Base-by-base conservation (phyloP, 1,140 invertebrate genomes). In the Brachionus angularis region DNA sequence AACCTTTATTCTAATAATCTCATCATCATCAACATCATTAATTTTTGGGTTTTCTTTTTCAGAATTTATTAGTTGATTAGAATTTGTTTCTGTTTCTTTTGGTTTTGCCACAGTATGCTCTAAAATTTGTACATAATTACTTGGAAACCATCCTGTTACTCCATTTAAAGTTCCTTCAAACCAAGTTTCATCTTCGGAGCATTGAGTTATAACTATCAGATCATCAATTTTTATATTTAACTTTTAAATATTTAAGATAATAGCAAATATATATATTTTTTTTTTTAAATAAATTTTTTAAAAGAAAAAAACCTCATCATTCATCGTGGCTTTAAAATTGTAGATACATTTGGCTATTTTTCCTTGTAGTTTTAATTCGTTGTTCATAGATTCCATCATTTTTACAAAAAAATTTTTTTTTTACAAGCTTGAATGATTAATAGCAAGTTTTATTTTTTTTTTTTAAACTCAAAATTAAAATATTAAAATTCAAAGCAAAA, bases 81-180 rank as follows among this genome's bases (percentile, higher is more conserved):
- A n/a, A n/a, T n/a, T n/a, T n/a, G n/a, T n/a, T n/a, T n/a, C n/a
- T n/a, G n/a, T n/a, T n/a, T n/a, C n/a, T n/a, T n/a, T n/a, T n/a
- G n/a, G n/a, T n/a, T n/a, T n/a, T n/a, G n/a, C n/a, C 50, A 53
- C 16, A 29, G 31, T 53, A 53, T 71, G 31, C n/a, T 47, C 46
- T 12, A 61, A 49, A 25, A 58, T 36, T 39, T 33, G 34, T 18
- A 96, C 92, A 86, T 96, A 97, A 83, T 96, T 95, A 74, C 91
- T 91, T 72, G 95, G 95, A 84, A 98, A 98, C 95, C 95, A 98
- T 74, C 93, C 94, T 73, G 93, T 96, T 79, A 91, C 90, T 55
- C 91, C 93, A 73, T 89, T 87, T 18, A 96, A 82, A 2, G 93
- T 96, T 14, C 93, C 95, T 83, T 98, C 94, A 91, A 91, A 97